phyloP scores from a whole-genome alignment of 2,113 vertebrate species.

The Ifrita kowaldi region DNA sequence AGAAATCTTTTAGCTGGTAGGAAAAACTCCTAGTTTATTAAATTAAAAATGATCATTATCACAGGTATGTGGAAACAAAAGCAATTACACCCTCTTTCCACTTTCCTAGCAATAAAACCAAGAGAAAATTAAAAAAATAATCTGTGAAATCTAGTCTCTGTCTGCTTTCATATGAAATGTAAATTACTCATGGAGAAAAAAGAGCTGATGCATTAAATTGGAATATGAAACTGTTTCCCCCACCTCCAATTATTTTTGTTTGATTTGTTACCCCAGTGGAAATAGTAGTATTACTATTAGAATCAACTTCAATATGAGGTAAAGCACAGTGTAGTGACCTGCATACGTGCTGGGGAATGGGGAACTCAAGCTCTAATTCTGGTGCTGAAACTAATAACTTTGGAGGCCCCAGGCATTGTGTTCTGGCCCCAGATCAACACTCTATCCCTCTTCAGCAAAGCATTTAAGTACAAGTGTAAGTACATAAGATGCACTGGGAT shows the following conservation, averaged over 20 bases:
- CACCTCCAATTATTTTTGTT: not conserved
- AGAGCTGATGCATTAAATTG: not conserved
- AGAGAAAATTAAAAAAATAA: not conserved
- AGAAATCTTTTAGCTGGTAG: not conserved
- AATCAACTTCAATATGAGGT: not conserved
- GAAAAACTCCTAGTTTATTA: not conserved
- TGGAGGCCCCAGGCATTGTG: not conserved
- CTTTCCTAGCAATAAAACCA: not conserved
- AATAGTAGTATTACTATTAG: not conserved
- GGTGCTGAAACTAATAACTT: not conserved
- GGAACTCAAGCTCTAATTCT: not conserved
- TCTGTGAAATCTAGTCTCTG: not conserved
- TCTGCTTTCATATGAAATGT: not conserved
- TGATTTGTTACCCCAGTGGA: not conserved
- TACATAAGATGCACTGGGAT: not conserved
- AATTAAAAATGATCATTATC: constrained; percentile 1
- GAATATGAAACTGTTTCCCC: not conserved
- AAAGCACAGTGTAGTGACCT: not conserved
- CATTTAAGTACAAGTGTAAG: not conserved
- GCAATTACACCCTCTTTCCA: not conserved
- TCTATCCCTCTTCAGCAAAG: not conserved
- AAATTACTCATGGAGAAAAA: not conserved
- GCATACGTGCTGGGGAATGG: not conserved
- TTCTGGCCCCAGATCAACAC: not conserved
- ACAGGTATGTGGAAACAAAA: constrained; percentile 19